These are phyloP conservation scores for Pantherophis vulpinus DNA, from an alignment of 2,797 vertebrate genomes.

Conservation along the genomic window DNA sequence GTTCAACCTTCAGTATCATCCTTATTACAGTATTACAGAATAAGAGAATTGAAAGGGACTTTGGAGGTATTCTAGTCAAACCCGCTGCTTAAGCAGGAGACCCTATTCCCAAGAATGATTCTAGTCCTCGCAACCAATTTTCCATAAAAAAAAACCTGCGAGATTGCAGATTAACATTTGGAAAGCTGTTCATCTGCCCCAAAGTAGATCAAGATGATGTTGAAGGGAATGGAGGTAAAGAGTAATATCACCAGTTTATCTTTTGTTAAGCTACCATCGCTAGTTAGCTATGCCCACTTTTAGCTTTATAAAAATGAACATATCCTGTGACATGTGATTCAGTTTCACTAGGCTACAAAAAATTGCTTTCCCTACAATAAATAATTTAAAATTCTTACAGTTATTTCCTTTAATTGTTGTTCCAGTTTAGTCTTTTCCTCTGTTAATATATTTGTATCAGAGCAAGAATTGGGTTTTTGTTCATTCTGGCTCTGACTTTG, in stretches of 20 bases:
- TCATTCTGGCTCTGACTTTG: conserved; percentile 60
- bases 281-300: background rate
- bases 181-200: background rate
- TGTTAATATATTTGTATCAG: conserved; percentile 71
- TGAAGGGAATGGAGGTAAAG: background rate
- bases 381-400: conserved; percentile 69
- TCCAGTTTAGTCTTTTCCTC: conserved; percentile 90
- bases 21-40: background rate
- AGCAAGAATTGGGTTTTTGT: conserved; percentile 72
- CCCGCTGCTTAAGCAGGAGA: background rate
- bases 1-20: background rate
- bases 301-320: background rate
- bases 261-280: background rate
- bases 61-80: background rate
- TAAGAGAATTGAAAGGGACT: background rate
- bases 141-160: background rate
- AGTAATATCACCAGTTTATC: background rate
- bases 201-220: background rate
- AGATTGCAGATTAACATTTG: background rate
- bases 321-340: background rate
- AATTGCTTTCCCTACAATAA: background rate
- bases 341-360: background rate
- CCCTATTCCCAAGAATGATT: background rate
- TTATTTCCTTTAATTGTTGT: conserved; percentile 86
- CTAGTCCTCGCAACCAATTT: background rate